Evolutionary conservation across 2,113 vertebrate genomes (phyloP).

Genomic region (Ahaetulla prasina): DNA sequence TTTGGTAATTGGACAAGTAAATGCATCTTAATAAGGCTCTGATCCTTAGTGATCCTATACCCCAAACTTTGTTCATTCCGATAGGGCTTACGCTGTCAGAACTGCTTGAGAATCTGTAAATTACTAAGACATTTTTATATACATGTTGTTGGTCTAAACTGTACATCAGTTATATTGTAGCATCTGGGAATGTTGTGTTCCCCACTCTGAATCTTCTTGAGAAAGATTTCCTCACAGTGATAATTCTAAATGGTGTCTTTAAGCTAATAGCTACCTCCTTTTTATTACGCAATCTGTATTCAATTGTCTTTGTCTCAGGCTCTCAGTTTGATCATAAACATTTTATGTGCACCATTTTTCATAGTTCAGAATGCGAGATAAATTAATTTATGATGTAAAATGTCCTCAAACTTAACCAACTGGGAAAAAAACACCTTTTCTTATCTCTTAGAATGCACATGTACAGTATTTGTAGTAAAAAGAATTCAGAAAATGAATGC

Average conservation of each 20-base stretch:
- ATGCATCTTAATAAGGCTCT: slow-evolving; percentile 81
- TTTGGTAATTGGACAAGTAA: slow-evolving; percentile 99
- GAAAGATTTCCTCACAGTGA: slow-evolving; percentile 37
- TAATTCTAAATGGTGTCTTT: slow-evolving; percentile 44
- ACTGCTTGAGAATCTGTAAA: slow-evolving; percentile 39
- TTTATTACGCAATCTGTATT: slow-evolving; percentile 6
- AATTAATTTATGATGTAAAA: neutral
- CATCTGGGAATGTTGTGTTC: slow-evolving; percentile 37
- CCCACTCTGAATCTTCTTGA: slow-evolving; percentile 37
- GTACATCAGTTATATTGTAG: slow-evolving; percentile 48
- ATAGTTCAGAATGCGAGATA: neutral
- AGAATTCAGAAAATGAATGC: neutral
- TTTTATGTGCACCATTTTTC: neutral
- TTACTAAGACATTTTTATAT: slow-evolving; percentile 66
- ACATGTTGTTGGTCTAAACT: slow-evolving; percentile 50
- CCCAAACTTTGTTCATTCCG: slow-evolving; percentile 12
- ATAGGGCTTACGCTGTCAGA: slow-evolving; percentile 16
- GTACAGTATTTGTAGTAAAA: neutral
- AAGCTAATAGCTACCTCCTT: neutral
- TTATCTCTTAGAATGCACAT: neutral
- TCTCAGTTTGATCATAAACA: neutral
- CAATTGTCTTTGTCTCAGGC: neutral
- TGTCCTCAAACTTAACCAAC: neutral
- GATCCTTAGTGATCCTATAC: slow-evolving; percentile 28
- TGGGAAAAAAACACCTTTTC: neutral